phyloP scores from a whole-genome alignment of 1,140 invertebrate genomes.

The Dendrolimus kikuchii region DNA sequence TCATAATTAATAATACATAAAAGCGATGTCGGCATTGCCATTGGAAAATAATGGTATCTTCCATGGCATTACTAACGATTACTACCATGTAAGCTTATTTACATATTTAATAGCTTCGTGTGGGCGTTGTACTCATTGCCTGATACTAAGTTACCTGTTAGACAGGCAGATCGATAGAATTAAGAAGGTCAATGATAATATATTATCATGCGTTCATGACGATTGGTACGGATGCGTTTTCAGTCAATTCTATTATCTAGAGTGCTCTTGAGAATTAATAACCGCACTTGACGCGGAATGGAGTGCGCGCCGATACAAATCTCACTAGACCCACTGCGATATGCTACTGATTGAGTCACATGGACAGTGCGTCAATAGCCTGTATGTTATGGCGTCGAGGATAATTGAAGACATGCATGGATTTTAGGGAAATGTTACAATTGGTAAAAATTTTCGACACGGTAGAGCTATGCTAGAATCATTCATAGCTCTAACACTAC shows the following conservation, averaged over 20 bases:
- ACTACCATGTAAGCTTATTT: neutral
- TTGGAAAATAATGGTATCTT: constrained; percentile 3
- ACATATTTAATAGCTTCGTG: too few species aligned
- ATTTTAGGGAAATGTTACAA: too few species aligned
- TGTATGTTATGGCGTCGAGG: neutral
- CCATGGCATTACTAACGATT: constrained; percentile 1
- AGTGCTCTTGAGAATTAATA: constrained; percentile 59
- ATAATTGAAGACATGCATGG: too few species aligned
- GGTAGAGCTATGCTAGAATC: too few species aligned
- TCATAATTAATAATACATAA: too few species aligned
- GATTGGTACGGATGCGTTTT: constrained; percentile 26
- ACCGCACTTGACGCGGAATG: constrained; percentile 38
- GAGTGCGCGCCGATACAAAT: constrained; percentile 31
- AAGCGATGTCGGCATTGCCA: too few species aligned
- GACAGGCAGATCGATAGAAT: constrained; percentile 7
- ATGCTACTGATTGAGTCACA: constrained; percentile 42
- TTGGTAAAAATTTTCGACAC: too few species aligned
- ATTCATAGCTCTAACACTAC: too few species aligned
- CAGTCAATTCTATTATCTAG: constrained; percentile 56
- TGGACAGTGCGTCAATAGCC: constrained; percentile 25
- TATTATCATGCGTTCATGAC: constrained; percentile 10
- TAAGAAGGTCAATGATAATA: constrained; percentile 17
- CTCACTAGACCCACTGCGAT: constrained; percentile 25
- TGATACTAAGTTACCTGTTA: too few species aligned
- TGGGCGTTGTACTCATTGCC: too few species aligned